phyloP scores from a whole-genome alignment of 2,888 invertebrate species.

The Sycophila texana region DNA sequence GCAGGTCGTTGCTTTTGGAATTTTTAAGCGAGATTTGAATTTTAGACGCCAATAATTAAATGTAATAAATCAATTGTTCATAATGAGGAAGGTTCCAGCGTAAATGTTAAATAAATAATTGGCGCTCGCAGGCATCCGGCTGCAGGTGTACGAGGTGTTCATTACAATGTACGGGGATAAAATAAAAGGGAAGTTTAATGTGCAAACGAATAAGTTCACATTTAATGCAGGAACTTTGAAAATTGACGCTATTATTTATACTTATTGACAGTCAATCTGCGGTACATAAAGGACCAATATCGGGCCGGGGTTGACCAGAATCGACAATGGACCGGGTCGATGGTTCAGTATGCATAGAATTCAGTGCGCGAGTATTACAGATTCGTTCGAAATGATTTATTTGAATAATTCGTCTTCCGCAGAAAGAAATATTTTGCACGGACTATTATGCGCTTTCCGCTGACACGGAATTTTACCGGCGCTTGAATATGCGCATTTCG shows the following conservation, averaged over 20 bases:
- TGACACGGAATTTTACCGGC: slow-evolving; percentile 1
- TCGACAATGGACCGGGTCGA: slow-evolving; percentile 22
- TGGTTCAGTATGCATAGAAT: slow-evolving; percentile 48
- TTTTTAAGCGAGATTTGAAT: too few relatives aligned
- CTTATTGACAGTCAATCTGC: slow-evolving; percentile 35
- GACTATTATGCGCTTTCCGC: slow-evolving; percentile 6
- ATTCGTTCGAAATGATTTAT: slow-evolving; percentile 36
- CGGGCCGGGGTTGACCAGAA: slow-evolving; percentile 23
- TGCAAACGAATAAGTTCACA: neutral
- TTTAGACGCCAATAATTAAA: too few relatives aligned
- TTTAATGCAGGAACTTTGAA: slow-evolving; percentile 10
- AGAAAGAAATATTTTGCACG: slow-evolving; percentile 26
- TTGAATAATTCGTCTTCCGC: slow-evolving; percentile 44
- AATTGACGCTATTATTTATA: slow-evolving; percentile 36
- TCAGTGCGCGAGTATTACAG: slow-evolving; percentile 31
- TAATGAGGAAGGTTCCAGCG: too few relatives aligned
- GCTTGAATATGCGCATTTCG: neutral
- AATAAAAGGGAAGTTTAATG: too few relatives aligned
- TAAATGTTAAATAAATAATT: too few relatives aligned
- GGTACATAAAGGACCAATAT: slow-evolving; percentile 32
- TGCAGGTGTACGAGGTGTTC: too few relatives aligned
- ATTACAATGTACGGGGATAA: neutral
- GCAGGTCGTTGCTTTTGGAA: too few relatives aligned
- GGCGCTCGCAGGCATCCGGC: too few relatives aligned
- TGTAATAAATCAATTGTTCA: too few relatives aligned